These are phyloP conservation scores for Sialia sialis DNA, from an alignment of 2,113 vertebrate genomes.

Conservation along the genomic window DNA sequence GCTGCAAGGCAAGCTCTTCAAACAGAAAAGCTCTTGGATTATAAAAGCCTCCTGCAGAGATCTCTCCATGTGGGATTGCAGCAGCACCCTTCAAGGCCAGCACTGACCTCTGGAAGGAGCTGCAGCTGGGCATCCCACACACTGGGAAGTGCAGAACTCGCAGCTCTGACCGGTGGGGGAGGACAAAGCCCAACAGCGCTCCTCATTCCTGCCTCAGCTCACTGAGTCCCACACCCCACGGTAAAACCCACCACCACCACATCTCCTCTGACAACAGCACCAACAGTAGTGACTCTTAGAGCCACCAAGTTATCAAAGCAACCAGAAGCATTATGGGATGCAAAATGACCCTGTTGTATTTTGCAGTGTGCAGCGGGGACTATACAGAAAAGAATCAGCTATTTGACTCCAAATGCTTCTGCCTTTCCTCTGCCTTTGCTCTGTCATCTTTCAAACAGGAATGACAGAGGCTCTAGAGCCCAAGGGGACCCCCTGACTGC, in stretches of 20 bases:
- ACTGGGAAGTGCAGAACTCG: neutral
- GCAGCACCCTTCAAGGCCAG: neutral
- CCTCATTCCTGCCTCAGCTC: neutral
- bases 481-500: no score
- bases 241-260: neutral
- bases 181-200: neutral
- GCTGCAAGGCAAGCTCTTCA: neutral
- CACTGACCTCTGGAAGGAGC: neutral
- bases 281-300: neutral
- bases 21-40: neutral
- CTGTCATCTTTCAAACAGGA: neutral
- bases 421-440: neutral
- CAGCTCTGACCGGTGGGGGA: neutral
- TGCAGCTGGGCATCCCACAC: neutral
- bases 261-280: neutral
- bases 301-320: neutral
- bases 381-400: neutral
- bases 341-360: neutral
- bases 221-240: neutral
- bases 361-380: neutral
- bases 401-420: neutral
- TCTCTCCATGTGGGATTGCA: neutral
- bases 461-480: neutral
- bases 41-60: neutral
- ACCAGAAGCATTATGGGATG: neutral